These are phyloP conservation scores for Reinhardtius hippoglossoides DNA, from an alignment of 2,113 vertebrate species.

Conservation along the genomic window DNA sequence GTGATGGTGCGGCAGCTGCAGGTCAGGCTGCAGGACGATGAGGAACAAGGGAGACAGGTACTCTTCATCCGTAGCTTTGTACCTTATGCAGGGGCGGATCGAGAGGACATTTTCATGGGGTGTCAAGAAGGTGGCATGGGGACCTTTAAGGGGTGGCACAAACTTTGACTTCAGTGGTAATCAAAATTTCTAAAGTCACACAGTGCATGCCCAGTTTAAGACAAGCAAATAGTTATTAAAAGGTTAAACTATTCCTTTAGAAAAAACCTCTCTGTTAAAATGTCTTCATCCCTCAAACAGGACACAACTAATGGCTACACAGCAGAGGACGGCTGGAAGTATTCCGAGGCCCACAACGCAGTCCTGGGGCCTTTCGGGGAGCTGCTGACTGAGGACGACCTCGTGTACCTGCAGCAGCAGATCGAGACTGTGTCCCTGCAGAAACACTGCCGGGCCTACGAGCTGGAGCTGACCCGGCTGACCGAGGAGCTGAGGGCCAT, in stretches of 20 bases:
- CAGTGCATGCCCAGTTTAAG: too few relatives aligned
- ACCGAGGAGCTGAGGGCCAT: conserved; percentile 86
- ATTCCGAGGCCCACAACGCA: conserved; percentile 86
- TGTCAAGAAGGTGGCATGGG: too few relatives aligned
- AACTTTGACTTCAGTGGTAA: too few relatives aligned
- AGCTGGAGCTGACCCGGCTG: conserved; percentile 87
- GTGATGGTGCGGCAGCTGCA: conserved; percentile 94
- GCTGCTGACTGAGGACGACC: conserved; percentile 90
- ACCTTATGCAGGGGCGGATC: too few relatives aligned
- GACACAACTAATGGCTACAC: conserved; percentile 48
- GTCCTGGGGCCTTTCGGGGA: conserved; percentile 94
- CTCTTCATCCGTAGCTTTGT: not conserved
- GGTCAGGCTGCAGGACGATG: conserved; percentile 82
- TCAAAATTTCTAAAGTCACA: too few relatives aligned
- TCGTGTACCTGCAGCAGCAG: conserved; percentile 88
- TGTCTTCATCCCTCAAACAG: conserved; percentile 45
- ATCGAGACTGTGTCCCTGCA: conserved; percentile 87
- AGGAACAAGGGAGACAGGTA: conserved; percentile 81
- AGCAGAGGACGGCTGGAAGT: conserved; percentile 84
- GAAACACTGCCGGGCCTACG: conserved; percentile 87
- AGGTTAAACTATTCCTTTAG: not conserved
- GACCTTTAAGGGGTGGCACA: too few relatives aligned
- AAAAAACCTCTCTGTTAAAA: not conserved
- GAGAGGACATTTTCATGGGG: too few relatives aligned
- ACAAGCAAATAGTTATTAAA: too few relatives aligned